phyloP scores from a whole-genome alignment of 2,797 vertebrate genomes.

The Melanitta fusca region DNA sequence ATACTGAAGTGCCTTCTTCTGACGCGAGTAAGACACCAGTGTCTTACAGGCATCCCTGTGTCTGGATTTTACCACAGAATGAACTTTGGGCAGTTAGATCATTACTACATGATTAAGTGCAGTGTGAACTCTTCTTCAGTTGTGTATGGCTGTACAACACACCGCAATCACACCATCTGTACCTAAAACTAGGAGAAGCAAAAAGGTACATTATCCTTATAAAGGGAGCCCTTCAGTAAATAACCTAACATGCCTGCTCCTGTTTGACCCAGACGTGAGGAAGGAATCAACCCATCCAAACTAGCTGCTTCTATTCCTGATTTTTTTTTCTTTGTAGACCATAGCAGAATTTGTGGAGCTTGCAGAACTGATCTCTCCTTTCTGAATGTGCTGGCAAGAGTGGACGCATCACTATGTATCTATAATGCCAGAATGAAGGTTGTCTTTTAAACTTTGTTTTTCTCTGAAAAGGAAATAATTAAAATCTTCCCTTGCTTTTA shows the following conservation, averaged over 20 bases:
- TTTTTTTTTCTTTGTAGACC: neutral
- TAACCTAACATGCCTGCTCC: neutral
- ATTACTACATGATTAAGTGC: neutral
- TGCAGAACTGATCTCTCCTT: accelerated
- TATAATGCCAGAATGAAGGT: neutral
- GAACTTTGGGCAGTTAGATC: neutral
- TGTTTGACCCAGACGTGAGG: neutral
- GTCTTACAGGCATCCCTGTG: neutral
- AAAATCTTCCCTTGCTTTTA: neutral
- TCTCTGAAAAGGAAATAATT: neutral
- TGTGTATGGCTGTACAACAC: neutral
- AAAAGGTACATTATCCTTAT: neutral
- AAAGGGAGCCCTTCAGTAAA: neutral
- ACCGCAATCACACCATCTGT: neutral
- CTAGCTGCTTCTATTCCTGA: neutral
- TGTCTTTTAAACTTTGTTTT: neutral
- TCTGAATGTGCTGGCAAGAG: neutral
- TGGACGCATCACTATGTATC: neutral
- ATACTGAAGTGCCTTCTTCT: neutral
- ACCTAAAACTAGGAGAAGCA: neutral
- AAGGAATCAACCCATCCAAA: neutral
- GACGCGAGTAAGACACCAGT: neutral
- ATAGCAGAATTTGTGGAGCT: neutral
- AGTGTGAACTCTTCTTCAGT: neutral
- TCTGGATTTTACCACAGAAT: neutral